Base-by-base conservation (phyloP, 2,888 invertebrate species). In the Cataglyphis altisquamis region DNA sequence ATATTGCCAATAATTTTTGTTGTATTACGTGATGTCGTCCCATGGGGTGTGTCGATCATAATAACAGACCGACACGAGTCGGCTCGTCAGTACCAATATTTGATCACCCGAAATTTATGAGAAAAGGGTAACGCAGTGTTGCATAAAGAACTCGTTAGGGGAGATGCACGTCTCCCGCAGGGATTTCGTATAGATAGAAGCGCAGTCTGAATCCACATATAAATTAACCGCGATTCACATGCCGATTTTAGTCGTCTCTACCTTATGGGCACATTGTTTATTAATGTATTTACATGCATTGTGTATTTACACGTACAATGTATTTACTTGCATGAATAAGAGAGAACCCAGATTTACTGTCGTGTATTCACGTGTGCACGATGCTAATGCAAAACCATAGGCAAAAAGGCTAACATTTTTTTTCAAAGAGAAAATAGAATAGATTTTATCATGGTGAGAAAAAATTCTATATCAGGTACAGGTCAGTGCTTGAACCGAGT, bases 181-280 rank as follows among this genome's bases (percentile, higher is more conserved):
- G 87, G 68, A 41, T 67, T 63, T 68, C 64, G 12, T 41, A 55
- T 82, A 81, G 83, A 52, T 81, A 72, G 12, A 84, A 78, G 63
- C n/a, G 57, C 18, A 57, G 39, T 12, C 25, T 63, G 32, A n/a
- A 57, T 66, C 66, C 82, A 70, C 87, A 88, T 88, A 92, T 92
- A 90, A 91, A 92, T 92, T 89, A 91, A 90, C 87, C 87, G 84
- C 85, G 83, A 87, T 86, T 88, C 90, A 84, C 88, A 85, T 88
- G 87, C 85, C 77, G 86, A 77, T 90, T 92, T 91, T 90, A 91
- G 91, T 92, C 90, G 89, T 67, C 88, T 70, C 87, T 87, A 87
- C 88, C 88, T 92, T 89, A 90, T 89, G 89, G 87, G 77, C 86
- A 60, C 82, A 72, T 89, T 91, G 89, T 91, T 92, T 91, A 92